Base-by-base conservation (phyloP, 2,113 vertebrate genomes). In the Megaceryle maxima region DNA sequence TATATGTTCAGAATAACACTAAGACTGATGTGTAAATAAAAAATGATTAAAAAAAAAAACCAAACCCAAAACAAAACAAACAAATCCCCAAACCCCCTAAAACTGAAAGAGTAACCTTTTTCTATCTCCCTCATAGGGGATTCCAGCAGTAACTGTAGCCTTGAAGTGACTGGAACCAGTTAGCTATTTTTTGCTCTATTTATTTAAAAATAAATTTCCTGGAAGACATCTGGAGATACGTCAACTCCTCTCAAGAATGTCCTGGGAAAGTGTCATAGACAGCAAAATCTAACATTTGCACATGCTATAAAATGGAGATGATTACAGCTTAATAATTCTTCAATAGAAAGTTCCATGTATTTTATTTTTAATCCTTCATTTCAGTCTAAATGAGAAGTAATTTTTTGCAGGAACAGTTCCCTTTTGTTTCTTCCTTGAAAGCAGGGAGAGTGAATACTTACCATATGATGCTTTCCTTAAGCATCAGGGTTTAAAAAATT, bases 141-240 rank as follows among this genome's bases (percentile, higher is more conserved):
- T 90, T 90, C 62, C 87, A 96, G 72, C 94, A 90, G 75, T 77
- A 94, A 93, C 62, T 95, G 73, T 53, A 94, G 87, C 68, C 78
- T 82, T 29, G 15, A 67, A 81, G 68, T 33, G 26, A 91, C 17
- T 94, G 50, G 84, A 92, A 87, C 59, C 14, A 14, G 46, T 83
- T 94, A 67, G 79, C 87, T 96, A 88, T 97, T 97, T 96, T 95
- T 95, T 83, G 51, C 94, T 97, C 95, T 97, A 97, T 98, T 98
- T 97, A 84, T 97, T 97, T 97, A 96, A 96, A 97, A 98, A 95
- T 96, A 94, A 91, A 91, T 94, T 94, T 95, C 95, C 92, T 46
- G 91, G 89, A 97, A 96, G 97, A 96, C 96, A 97, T 98, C 96
- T 97, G 96, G 97, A 97, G 90, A 96, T 88, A 92, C 70, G 77